Evolutionary conservation across 2,113 vertebrate species (phyloP).

Genomic region (Etheostoma spectabile): DNA sequence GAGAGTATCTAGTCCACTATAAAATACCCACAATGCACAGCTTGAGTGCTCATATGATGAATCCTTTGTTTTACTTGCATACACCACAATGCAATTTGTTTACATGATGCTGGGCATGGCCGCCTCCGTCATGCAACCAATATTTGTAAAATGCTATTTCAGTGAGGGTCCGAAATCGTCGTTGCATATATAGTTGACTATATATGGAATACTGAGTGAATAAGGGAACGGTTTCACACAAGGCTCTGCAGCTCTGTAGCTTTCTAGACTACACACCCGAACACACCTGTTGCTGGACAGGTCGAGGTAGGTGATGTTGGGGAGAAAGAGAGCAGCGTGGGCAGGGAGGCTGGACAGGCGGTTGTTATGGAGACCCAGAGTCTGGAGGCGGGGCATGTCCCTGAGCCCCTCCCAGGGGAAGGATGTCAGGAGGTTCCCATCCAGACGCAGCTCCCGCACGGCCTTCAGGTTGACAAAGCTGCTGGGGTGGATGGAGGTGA

Average conservation of each 20-base stretch:
- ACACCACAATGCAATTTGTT: no score
- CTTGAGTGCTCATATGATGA: no score
- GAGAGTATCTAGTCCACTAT: no score
- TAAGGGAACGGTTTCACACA: no score
- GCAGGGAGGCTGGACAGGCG: conserved; percentile 86
- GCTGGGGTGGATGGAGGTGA: conserved; percentile 87
- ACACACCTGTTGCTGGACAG: conserved; percentile 92
- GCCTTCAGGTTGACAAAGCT: conserved; percentile 92
- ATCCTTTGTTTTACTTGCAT: no score
- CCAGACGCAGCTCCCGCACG: conserved; percentile 91
- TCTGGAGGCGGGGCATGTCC: conserved; percentile 89
- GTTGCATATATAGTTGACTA: no score
- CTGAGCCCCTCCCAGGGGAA: conserved; percentile 93
- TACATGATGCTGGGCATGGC: no score
- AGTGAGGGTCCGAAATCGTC: no score
- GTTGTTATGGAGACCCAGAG: conserved; percentile 92
- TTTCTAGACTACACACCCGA: neutral
- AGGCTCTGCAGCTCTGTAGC: neutral
- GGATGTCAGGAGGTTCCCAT: conserved; percentile 88
- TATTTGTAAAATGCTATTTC: no score
- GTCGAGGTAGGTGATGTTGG: conserved; percentile 91
- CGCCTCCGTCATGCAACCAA: no score
- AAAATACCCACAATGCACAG: no score
- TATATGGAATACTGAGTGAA: no score
- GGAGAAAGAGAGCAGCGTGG: conserved; percentile 86